A percentile compares a stretch with the other conserved stretches of the same genome.
phyloP scores from a whole-genome alignment of 2,797 vertebrate genomes.

The Anableps anableps region DNA sequence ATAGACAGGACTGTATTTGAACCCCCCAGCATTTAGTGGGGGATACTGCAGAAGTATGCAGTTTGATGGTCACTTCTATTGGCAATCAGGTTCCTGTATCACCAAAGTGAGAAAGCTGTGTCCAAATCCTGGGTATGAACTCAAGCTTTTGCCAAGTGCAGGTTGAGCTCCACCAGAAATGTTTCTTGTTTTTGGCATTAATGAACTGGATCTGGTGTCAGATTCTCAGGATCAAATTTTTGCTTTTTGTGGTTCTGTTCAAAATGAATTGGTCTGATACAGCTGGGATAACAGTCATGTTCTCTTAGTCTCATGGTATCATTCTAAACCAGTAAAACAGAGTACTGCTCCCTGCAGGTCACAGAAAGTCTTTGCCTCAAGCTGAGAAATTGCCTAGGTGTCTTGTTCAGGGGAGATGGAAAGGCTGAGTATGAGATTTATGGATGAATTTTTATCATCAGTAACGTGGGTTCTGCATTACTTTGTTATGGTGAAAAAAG shows the following conservation, averaged over 20 bases:
- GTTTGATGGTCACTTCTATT: not conserved
- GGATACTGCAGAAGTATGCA: not conserved
- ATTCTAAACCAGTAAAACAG: not conserved
- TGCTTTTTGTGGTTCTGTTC: not conserved
- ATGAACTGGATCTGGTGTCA: not conserved
- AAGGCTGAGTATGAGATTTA: not conserved
- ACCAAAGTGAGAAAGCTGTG: not conserved
- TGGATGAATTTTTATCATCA: not conserved
- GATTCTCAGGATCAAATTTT: not conserved
- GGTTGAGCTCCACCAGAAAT: not conserved
- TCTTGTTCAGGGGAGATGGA: not conserved
- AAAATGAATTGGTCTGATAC: not conserved
- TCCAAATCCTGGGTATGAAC: not conserved
- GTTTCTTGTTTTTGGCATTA: not conserved
- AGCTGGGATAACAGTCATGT: not conserved
- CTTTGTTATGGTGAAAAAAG: not conserved
- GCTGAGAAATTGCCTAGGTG: not conserved
- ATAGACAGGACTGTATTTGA: not conserved
- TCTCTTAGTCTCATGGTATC: not conserved
- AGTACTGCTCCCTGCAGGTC: not conserved
- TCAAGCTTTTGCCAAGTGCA: not conserved
- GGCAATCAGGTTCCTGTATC: not conserved
- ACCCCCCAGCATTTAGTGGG: not conserved
- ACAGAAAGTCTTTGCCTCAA: not conserved
- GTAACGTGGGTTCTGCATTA: not conserved